Conservation (phyloP, 1,140 invertebrate species). For the Atta colombica region DNA sequence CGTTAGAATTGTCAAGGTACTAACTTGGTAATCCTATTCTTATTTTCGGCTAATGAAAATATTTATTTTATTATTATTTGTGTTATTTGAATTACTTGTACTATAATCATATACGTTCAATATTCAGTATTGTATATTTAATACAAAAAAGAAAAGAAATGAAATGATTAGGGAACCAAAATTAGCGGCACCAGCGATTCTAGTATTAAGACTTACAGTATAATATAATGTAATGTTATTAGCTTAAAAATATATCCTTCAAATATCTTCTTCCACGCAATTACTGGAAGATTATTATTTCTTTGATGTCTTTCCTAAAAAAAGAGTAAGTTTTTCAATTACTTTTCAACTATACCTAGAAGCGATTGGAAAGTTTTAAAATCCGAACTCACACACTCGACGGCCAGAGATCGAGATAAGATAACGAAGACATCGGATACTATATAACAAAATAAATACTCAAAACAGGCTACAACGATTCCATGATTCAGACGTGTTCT, state of each 20-base stretch:
- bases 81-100: no score
- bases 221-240: not conserved
- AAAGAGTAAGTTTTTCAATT: not conserved
- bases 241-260: not conserved
- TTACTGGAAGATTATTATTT: not conserved
- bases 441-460: slow-evolving; percentile 25
- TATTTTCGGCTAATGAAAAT: no score
- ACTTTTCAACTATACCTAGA: not conserved
- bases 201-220: not conserved
- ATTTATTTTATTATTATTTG: no score
- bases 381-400: not conserved
- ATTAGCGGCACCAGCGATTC: no score
- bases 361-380: not conserved
- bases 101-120: no score
- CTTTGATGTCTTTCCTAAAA: not conserved
- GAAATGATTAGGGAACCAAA: no score
- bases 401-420: not conserved
- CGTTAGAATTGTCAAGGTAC: no score
- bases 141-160: no score
- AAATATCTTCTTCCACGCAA: not conserved
- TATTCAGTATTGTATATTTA: no score
- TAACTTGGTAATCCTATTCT: no score
- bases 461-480: slow-evolving; percentile 8
- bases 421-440: not conserved
- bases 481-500: not conserved